These are phyloP conservation scores for Numenius arquata DNA, from an alignment of 2,113 vertebrate genomes.

Conservation along the genomic window DNA sequence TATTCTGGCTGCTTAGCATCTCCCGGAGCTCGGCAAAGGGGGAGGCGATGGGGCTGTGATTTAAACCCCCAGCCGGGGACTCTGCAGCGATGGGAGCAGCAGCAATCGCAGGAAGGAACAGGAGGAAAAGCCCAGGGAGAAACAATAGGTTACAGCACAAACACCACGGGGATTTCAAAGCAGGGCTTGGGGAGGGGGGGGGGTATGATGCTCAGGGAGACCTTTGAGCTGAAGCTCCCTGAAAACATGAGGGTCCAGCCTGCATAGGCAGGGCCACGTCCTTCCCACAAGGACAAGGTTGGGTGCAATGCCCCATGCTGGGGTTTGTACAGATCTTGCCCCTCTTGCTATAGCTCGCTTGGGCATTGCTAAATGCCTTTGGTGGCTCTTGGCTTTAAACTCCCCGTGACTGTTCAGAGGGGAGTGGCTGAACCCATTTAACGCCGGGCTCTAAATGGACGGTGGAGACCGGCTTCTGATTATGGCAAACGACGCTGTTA, in stretches of 20 bases:
- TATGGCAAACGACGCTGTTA: rapidly evolving
- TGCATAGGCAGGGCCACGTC: not conserved
- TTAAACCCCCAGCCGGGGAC: not conserved
- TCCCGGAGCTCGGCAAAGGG: not conserved
- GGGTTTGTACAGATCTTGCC: rapidly evolving
- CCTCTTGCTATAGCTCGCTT: not conserved
- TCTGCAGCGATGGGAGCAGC: not conserved
- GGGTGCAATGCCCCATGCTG: rapidly evolving
- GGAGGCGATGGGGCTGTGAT: not conserved
- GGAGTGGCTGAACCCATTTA: not conserved
- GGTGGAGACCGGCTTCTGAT: not conserved
- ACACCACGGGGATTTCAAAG: not conserved
- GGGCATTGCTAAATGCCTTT: not conserved
- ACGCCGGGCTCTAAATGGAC: not conserved
- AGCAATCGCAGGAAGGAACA: conserved; percentile 40
- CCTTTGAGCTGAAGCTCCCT: not conserved
- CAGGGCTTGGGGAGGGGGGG: not conserved
- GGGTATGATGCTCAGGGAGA: rapidly evolving
- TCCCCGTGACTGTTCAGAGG: rapidly evolving
- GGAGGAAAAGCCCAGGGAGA: conserved; percentile 30
- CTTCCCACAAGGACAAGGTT: not conserved
- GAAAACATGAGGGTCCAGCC: not conserved
- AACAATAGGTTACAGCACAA: conserved; percentile 34
- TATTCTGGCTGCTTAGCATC: not conserved
- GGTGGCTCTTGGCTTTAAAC: not conserved